phyloP scores from a whole-genome alignment of 2,888 invertebrate genomes.

The Blastobasis lacticolella region DNA sequence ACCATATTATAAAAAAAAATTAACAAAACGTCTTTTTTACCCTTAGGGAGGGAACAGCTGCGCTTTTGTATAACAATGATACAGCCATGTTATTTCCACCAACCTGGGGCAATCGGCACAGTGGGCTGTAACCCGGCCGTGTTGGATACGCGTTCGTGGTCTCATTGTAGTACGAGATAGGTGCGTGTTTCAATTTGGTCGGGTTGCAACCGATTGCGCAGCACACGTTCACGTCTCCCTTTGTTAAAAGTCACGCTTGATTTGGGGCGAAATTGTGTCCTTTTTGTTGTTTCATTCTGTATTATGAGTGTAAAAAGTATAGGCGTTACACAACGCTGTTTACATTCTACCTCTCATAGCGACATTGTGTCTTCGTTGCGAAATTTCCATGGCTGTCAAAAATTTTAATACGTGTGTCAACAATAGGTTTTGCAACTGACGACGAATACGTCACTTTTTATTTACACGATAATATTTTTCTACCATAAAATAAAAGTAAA shows the following conservation, averaged over 20 bases:
- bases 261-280: slow-evolving; percentile 66
- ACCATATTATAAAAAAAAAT: slow-evolving; percentile 43
- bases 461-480: no score
- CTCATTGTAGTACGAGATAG: slow-evolving; percentile 2
- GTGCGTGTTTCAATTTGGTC: slow-evolving; percentile 25
- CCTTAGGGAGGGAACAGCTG: slow-evolving; percentile 68
- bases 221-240: slow-evolving; percentile 44
- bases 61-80: slow-evolving; percentile 70
- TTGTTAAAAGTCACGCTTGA: slow-evolving; percentile 69
- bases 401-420: slow-evolving; percentile 12
- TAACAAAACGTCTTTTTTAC: slow-evolving; percentile 68
- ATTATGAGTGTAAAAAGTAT: slow-evolving; percentile 63
- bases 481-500: no score
- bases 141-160: slow-evolving; percentile 20
- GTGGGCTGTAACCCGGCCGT: slow-evolving; percentile 35
- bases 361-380: slow-evolving; percentile 7
- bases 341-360: slow-evolving; percentile 13
- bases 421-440: no score
- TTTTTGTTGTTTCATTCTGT: slow-evolving; percentile 65
- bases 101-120: slow-evolving; percentile 61
- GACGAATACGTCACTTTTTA: no score
- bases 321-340: slow-evolving; percentile 32
- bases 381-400: slow-evolving; percentile 24
- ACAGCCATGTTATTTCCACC: slow-evolving; percentile 63
- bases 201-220: slow-evolving; percentile 47